These are phyloP conservation scores for Saturnia japonica DNA, from an alignment of 2,888 invertebrate genomes.

Conservation along the genomic window DNA sequence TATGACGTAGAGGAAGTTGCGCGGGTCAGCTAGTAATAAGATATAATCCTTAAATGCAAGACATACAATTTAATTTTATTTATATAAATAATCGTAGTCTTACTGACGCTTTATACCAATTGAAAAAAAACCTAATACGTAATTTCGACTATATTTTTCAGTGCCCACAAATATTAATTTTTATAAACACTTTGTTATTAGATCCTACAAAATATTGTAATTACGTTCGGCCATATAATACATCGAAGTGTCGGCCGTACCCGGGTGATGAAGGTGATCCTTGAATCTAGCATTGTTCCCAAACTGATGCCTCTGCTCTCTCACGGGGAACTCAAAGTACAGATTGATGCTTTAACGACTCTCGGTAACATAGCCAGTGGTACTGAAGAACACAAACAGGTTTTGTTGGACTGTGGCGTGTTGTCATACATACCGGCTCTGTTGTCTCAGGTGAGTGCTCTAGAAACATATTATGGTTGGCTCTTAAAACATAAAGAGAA, in stretches of 20 bases:
- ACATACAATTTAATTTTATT: too few species aligned
- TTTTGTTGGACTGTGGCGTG: slow-evolving; percentile 97
- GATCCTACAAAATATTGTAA: slow-evolving; percentile 98
- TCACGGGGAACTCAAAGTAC: slow-evolving; percentile 95
- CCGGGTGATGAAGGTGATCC: slow-evolving; percentile 93
- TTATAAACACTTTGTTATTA: slow-evolving; percentile 52
- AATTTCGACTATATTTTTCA: too few species aligned
- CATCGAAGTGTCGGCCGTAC: slow-evolving; percentile 99
- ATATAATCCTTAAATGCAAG: too few species aligned
- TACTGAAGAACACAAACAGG: slow-evolving; percentile 99
- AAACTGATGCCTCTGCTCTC: slow-evolving; percentile 96
- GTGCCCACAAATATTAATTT: too few species aligned
- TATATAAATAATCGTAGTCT: too few species aligned
- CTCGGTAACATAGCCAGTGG: slow-evolving; percentile 99
- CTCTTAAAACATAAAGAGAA: too few species aligned
- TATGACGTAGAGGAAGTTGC: too few species aligned
- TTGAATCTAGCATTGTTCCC: slow-evolving; percentile 96
- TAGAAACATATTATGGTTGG: not conserved
- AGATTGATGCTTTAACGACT: slow-evolving; percentile 97
- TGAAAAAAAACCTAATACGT: too few species aligned
- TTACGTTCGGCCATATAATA: slow-evolving; percentile 98
- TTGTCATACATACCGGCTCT: slow-evolving; percentile 96
- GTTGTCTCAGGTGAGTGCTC: slow-evolving; percentile 84
- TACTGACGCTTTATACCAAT: too few species aligned
- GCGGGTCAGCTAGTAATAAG: too few species aligned